Evolutionary conservation across 2,113 vertebrate genomes (phyloP).

Genomic region (Echinops telfairi): DNA sequence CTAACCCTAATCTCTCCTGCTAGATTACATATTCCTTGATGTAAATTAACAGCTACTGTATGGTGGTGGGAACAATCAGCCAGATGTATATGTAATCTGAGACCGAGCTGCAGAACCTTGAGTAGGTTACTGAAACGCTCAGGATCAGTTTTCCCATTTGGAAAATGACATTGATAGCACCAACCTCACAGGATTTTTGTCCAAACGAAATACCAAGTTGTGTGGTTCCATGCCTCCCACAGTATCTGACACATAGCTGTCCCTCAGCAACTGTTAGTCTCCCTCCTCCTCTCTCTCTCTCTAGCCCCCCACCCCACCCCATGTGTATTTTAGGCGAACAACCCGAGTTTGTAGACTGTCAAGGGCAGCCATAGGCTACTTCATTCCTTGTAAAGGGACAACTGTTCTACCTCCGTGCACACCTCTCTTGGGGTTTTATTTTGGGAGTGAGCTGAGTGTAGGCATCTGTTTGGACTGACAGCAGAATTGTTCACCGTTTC

Average conservation of each 20-base stretch:
- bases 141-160: background rate
- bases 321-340: background rate
- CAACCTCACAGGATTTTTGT: background rate
- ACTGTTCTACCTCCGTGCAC: background rate
- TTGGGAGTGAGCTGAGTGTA: conserved; percentile 24
- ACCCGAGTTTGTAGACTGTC: background rate
- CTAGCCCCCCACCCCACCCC: background rate
- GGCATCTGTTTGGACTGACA: conserved; percentile 12
- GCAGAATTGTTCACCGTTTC: background rate
- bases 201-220: background rate
- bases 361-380: background rate
- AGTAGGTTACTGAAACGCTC: background rate
- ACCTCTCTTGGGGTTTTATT: background rate
- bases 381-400: background rate
- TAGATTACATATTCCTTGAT: background rate
- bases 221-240: background rate
- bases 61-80: background rate
- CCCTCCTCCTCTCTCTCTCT: background rate
- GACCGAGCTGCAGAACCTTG: background rate
- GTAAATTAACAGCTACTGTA: background rate
- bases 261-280: background rate
- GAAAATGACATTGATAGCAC: background rate
- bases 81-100: background rate
- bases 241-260: background rate
- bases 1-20: conserved; percentile 1